Evolutionary conservation across 1,140 invertebrate genomes (phyloP), one percentile per base, ranked within the genome.

Genomic region (Ips typographus): DNA sequence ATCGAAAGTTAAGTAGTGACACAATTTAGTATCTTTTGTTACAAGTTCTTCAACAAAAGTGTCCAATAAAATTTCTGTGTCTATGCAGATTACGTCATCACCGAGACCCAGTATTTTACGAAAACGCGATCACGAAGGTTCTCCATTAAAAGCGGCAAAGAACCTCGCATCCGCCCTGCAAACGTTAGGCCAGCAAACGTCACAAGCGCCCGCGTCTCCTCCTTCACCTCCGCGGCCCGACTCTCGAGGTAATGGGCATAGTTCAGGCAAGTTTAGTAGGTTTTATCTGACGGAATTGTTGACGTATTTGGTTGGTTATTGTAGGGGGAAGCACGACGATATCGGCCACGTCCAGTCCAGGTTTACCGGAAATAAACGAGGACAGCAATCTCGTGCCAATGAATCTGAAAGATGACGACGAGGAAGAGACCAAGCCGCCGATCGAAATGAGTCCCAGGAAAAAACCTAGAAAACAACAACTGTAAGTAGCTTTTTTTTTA

Each of bases 341-440:
- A 1, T 91, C 90, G 1, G 90, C 90, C 0, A 91, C 90, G n/a
- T 90, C 89, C 0, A 90, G 89, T 43, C 89, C 90, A 1, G 89
- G 85, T 3, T 81, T 87, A 40, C 87, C 89, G 44, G 90, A 91
- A 70, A 84, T 85, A 53, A 84, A 86, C 51, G 85, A 87, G 62
- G 80, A 86, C 82, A 76, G 86, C 81, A 76, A 82, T 71, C 76
- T 84, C 81, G 22, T 38, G 5, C 68, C 77, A 83, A 73, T 68
- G 52, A 79, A 76, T 65, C 67, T 72, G 43, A 76, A 77, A 37
- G 75, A 80, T 55, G 73, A 77, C 44, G 76, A 77, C 60, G 77
- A 78, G 52, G 77, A 76, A 64, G 71, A 66, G 44, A 70, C 55
- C 39, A 77, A 76, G 59, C 78, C 78, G 47, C 73, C 80, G 8